Conservation (phyloP, 2,797 vertebrate species). For the Sandelia bainsii region DNA sequence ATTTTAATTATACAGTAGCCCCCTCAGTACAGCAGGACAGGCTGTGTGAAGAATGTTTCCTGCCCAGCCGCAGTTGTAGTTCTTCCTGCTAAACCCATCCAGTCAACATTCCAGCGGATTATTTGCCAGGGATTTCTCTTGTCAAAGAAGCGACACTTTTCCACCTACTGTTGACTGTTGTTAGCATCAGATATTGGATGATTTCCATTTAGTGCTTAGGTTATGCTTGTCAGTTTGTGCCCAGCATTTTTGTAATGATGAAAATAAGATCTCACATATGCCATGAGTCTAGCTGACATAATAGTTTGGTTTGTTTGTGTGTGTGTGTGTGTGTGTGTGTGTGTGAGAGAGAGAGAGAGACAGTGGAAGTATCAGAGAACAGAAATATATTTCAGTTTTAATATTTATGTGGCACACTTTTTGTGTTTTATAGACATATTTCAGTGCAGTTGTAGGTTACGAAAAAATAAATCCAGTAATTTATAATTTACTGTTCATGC, state of each 20-base stretch:
- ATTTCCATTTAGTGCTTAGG: constrained; percentile 88
- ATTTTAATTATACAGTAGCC: constrained; percentile 79
- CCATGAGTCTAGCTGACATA: constrained; percentile 83
- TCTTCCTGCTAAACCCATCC: constrained; percentile 76
- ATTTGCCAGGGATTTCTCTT: constrained; percentile 81
- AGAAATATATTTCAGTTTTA: constrained; percentile 20
- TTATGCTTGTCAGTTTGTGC: constrained; percentile 87
- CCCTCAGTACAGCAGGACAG: constrained; percentile 56
- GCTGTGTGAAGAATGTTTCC: constrained; percentile 58
- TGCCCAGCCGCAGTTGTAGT: constrained; percentile 46
- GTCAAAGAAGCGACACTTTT: constrained; percentile 82
- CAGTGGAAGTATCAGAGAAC: constrained; percentile 12
- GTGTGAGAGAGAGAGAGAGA: constrained; percentile 16
- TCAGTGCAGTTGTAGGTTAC: neutral
- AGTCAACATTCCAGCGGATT: constrained; percentile 79
- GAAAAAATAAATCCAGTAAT: neutral
- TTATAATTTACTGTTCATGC: constrained; percentile 8
- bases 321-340: constrained; percentile 34
- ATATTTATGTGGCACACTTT: constrained; percentile 10
- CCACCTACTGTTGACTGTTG: constrained; percentile 82
- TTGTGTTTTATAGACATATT: constrained; percentile 6
- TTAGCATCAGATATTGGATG: constrained; percentile 86
- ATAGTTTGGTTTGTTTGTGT: constrained; percentile 76
- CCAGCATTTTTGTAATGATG: constrained; percentile 84
- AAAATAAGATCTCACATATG: constrained; percentile 87